phyloP scores from a whole-genome alignment of 2,888 invertebrate genomes.

The Syrista parreyssii region DNA sequence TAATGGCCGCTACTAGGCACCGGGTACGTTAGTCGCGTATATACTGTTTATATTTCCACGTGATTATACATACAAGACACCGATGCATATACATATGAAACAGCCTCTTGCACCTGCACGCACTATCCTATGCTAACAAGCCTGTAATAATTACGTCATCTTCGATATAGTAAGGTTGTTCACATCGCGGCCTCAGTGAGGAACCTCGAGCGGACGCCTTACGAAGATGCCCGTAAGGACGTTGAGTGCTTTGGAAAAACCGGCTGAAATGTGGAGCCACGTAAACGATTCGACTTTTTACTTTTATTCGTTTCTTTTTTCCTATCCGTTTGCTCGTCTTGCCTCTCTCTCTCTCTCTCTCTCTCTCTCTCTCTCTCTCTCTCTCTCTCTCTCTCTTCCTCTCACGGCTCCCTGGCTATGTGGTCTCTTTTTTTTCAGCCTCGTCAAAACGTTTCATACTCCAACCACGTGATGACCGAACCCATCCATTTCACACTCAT shows the following conservation, averaged over 20 bases:
- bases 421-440: slow-evolving; percentile 12
- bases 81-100: not conserved
- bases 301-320: slow-evolving; percentile 9
- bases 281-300: slow-evolving; percentile 16
- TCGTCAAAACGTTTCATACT: slow-evolving; percentile 12
- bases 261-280: slow-evolving; percentile 4
- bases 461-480: not conserved
- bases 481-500: not conserved
- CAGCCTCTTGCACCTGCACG: slow-evolving; percentile 33
- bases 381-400: not conserved
- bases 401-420: slow-evolving; percentile 10
- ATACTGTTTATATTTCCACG: not conserved
- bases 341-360: slow-evolving; percentile 6
- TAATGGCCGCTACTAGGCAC: not conserved
- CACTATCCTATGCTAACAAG: slow-evolving; percentile 50
- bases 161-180: slow-evolving; percentile 52
- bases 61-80: not conserved
- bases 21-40: not conserved
- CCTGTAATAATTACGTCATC: slow-evolving; percentile 58
- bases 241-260: not conserved
- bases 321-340: not conserved
- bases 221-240: not conserved
- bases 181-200: slow-evolving; percentile 33
- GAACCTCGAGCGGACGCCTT: not conserved
- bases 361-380: slow-evolving; percentile 1